Evolutionary conservation across 1,140 invertebrate genomes (phyloP), one percentile per base, ranked within the genome.

Genomic region (Drosophila virilis): DNA sequence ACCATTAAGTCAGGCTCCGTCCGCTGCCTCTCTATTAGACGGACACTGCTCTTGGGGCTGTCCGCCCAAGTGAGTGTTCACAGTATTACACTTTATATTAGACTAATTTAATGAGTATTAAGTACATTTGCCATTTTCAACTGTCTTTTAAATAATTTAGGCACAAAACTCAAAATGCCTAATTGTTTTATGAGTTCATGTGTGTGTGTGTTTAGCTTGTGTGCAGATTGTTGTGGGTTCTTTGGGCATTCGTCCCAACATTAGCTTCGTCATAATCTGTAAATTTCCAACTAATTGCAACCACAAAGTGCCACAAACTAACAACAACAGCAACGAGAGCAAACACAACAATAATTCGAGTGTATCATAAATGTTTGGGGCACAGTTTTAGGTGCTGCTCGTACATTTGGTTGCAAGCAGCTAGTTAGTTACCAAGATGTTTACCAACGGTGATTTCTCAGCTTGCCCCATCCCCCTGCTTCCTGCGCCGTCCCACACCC

Each of bases 211-310:
- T 6, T 28, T 28, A 28, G 12, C 3, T 32, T 22, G 15, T 40
- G 38, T 51, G 54, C 42, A 35, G 22, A 22, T 22, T 13, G 35
- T 10, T 1, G 33, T 28, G 37, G 10, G 13, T 8, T 7, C 13
- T 59, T 59, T 32, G 6, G 17, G 40, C 15, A n/a, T 33, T 43
- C 45, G 22, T 28, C 10, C 42, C 9, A 22, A 28, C 54, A 57
- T 57, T 40, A 57, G 15, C 15, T 13, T 42, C 13, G 22, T 80
- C 54, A 64, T 80, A 80, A 73, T 77, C 78, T 58, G 40, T 54
- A 61, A 61, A 75, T 83, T 65, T 83, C 78, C 64, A 83, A 79
- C 75, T 84, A 82, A 83, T 84, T 84, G 80, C 76, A 73, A 59
- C 78, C 60, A 32, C 60, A 62, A 51, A 62, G 33, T 33, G 28